These are phyloP conservation scores for Mycalesis mineus DNA, from an alignment of 2,888 invertebrate genomes.

Conservation along the genomic window DNA sequence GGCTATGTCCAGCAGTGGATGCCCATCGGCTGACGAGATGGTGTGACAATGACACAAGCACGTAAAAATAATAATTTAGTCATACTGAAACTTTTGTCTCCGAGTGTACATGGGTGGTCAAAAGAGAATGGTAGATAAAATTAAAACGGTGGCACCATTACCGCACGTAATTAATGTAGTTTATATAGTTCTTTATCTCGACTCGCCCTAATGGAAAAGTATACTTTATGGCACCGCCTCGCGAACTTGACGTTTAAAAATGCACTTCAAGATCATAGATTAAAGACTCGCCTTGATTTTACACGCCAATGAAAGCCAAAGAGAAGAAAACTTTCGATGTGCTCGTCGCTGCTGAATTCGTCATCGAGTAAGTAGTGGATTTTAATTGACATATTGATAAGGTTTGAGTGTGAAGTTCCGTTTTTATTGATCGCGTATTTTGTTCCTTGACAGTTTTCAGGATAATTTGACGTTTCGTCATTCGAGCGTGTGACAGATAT, in stretches of 20 bases:
- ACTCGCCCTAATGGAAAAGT: slow-evolving; percentile 12
- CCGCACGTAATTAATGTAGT: slow-evolving; percentile 21
- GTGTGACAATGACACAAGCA: too few species aligned
- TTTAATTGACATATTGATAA: not conserved
- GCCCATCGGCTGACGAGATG: too few species aligned
- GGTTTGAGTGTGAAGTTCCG: too few species aligned
- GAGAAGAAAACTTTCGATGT: too few species aligned
- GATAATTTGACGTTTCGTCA: too few species aligned
- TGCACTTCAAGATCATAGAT: slow-evolving; percentile 7
- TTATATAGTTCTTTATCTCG: slow-evolving; percentile 15
- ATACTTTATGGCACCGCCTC: slow-evolving; percentile 1
- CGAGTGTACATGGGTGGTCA: slow-evolving; percentile 20
- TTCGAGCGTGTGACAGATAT: too few species aligned
- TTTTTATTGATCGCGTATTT: too few species aligned
- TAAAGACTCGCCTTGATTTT: not conserved
- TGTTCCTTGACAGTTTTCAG: too few species aligned
- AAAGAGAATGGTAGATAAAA: slow-evolving; percentile 18
- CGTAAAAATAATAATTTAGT: not conserved
- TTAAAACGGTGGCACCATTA: slow-evolving; percentile 22
- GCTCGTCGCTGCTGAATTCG: too few species aligned
- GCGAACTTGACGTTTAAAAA: slow-evolving; percentile 11
- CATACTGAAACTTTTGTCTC: not conserved
- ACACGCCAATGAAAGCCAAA: too few species aligned
- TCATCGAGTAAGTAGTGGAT: too few species aligned
- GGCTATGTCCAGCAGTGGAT: too few species aligned